Evolutionary conservation across 2,797 vertebrate species (phyloP), one percentile per base, ranked within the genome.

Genomic region (Crenuchus spilurus): DNA sequence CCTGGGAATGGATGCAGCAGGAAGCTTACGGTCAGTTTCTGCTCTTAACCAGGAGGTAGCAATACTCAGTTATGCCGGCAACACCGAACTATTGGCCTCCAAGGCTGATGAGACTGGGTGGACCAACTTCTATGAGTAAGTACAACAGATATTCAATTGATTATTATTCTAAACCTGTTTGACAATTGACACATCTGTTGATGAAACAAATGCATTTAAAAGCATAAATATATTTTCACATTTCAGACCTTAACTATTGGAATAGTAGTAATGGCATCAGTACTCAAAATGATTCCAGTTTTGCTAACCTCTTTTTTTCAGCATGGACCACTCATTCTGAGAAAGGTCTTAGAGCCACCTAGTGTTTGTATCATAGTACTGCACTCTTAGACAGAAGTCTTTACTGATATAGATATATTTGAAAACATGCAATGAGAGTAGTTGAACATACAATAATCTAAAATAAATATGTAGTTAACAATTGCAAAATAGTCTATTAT

Each of bases 41-140:
- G 90, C 93, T 0, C 93, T 95, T 86, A 95, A 87, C 86, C 86
- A 94, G 85, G 95, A 96, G 79, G 91, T 95, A 18, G 92, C 94
- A 77, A 90, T 94, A 87, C 93, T 96, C 89, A 95, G 93, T 67
- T 96, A 96, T 54, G 88, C 93, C 1, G 90, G 93, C 62, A 94
- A 89, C 87, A 94, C 89, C 8, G 95, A 94, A 68, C 93, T 96
- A 79, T 90, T 96, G 46, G 90, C 93, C 81, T 95, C 95, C 72
- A 95, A 95, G 88, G 94, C 93, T 31, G 95, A 96, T 75, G 95
- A 96, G 83, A 95, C 94, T 2, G 94, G 95, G 74, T 96, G 95
- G 95, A 96, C 94, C 14, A 95, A 92, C 60, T 96, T 96, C 89
- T 96, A 95, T 79, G 91, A 95, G 95, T 96, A 91, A 95, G 95